Evolutionary conservation across 2,797 vertebrate genomes (phyloP).

Genomic region (Sitta carolinensis): DNA sequence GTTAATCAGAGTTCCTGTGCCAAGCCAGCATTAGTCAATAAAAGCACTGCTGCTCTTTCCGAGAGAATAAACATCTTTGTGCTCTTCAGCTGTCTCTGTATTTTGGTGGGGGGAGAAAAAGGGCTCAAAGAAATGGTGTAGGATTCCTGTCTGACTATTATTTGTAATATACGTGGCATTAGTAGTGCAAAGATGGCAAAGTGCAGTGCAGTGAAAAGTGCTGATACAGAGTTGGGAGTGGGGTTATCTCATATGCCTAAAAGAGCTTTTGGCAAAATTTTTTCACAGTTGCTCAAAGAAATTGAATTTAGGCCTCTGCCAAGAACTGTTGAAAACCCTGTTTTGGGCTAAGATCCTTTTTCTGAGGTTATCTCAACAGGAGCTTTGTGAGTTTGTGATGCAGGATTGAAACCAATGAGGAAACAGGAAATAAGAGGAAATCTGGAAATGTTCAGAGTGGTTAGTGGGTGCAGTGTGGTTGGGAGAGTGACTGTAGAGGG

Average conservation of each 20-base stretch:
- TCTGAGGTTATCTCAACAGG: not conserved
- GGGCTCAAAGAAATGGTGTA: not conserved
- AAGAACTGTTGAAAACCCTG: not conserved
- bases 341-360: not conserved
- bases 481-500: not conserved
- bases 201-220: not conserved
- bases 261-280: not conserved
- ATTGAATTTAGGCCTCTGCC: not conserved
- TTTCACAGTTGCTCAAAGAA: not conserved
- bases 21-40: not conserved
- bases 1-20: not conserved
- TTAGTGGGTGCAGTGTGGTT: not conserved
- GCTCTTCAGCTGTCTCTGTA: not conserved
- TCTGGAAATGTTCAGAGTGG: not conserved
- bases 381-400: not conserved
- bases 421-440: not conserved
- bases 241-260: not conserved
- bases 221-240: not conserved
- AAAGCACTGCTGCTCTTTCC: not conserved
- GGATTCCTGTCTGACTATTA: not conserved
- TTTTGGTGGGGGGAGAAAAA: not conserved
- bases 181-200: not conserved
- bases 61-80: constrained; percentile 20
- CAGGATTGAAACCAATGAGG: not conserved
- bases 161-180: not conserved